phyloP scores from a whole-genome alignment of 2,888 invertebrate species.

The Poecilobothrus nobilitatus region DNA sequence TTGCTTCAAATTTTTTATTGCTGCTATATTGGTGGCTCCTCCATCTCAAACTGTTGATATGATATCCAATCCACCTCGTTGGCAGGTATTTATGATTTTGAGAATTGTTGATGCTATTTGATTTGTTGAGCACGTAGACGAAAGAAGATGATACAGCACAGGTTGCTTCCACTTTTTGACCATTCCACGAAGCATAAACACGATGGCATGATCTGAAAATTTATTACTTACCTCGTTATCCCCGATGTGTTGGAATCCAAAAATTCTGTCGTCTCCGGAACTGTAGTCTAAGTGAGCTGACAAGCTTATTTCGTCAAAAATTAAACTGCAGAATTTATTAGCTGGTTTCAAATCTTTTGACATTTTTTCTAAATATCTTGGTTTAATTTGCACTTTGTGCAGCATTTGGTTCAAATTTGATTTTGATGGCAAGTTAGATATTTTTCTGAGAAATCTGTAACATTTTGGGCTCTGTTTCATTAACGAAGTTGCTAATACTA shows the following conservation, averaged over 20 bases:
- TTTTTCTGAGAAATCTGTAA: too few relatives aligned
- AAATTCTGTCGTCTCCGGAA: background rate
- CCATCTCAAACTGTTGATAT: background rate
- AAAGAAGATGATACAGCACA: background rate
- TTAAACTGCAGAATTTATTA: background rate
- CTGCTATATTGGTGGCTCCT: background rate
- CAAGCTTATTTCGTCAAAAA: background rate
- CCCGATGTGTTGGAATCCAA: background rate
- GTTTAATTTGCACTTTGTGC: background rate
- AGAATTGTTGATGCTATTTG: background rate
- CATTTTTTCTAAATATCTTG: background rate
- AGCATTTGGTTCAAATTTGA: background rate
- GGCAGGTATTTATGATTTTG: background rate
- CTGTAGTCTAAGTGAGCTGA: background rate
- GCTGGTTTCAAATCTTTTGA: background rate
- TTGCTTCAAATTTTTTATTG: background rate
- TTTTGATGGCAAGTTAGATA: too few relatives aligned
- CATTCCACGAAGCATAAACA: constrained; percentile 2
- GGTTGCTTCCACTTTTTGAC: constrained; percentile 8
- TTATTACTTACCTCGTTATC: background rate
- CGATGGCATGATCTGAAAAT: background rate
- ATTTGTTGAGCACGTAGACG: too few relatives aligned
- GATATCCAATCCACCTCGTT: background rate
- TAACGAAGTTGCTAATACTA: too few relatives aligned
- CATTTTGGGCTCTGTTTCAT: too few relatives aligned